Evolutionary conservation across 2,113 vertebrate species (phyloP).

Genomic region (Centropus unirufus): DNA sequence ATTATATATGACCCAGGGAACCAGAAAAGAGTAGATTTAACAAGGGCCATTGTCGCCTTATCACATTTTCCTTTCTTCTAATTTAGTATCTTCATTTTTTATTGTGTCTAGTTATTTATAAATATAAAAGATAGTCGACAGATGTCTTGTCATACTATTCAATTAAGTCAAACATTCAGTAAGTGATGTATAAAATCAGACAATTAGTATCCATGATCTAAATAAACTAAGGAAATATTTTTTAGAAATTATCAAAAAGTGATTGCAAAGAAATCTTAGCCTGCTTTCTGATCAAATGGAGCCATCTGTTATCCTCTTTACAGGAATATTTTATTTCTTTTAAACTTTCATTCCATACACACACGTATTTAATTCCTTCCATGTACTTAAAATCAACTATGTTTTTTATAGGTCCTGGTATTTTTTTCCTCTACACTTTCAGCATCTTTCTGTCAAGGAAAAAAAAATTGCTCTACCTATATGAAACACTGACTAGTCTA

Average conservation of each 20-base stretch:
- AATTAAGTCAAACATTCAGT: background rate
- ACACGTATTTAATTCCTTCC: background rate
- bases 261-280: background rate
- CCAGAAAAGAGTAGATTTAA: conserved; percentile 59
- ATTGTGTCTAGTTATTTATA: background rate
- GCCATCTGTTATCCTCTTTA: conserved; percentile 2
- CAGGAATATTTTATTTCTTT: background rate
- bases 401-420: background rate
- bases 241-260: conserved; percentile 9
- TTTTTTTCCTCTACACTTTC: conserved; percentile 18
- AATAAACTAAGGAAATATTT: background rate
- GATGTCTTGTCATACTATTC: conserved; percentile 9
- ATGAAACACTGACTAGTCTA: background rate
- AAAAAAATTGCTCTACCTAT: background rate
- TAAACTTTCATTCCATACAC: background rate
- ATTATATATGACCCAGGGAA: conserved; percentile 44
- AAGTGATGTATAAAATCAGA: background rate
- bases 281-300: background rate
- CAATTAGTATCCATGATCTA: background rate
- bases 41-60: conserved; percentile 52
- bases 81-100: conserved; percentile 28
- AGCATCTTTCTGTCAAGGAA: background rate
- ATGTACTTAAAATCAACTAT: background rate
- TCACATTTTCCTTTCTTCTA: conserved; percentile 37
- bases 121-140: conserved; percentile 19